Base-by-base conservation (phyloP, 2,888 invertebrate species). In the Drosophila paracracens region DNA sequence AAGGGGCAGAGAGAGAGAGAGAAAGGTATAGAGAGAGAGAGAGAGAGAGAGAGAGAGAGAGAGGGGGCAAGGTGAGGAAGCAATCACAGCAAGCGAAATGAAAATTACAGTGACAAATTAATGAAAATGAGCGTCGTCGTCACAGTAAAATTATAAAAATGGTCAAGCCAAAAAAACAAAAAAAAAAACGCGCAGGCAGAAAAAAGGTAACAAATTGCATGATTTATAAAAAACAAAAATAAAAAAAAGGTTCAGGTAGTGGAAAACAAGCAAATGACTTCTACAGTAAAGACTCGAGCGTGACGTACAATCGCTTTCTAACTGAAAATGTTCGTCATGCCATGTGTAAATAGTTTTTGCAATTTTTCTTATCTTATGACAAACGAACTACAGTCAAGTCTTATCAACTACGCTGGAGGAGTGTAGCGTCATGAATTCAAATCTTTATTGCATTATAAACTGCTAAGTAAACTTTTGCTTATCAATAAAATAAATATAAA, bases 101-200 rank as follows among this genome's bases (percentile, higher is more conserved):
- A 43, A 79, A 86, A 83, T 86, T 79, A 79, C 80, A 76, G 70
- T 80, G 82, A 78, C 77, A 85, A 85, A 88, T 79, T 79, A 77
- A 79, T 72, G 79, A 81, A 81, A 77, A 78, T 81, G 80, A 63
- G 68, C 70, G 25, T 35, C 33, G 52, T 35, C 54, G 51, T 54
- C 48, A n/a, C 56, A 57, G 58, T 57, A 48, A 79, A 70, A 70
- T 76, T 66, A 79, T 70, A 52, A 70, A 75, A 71, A 74, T 51
- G 69, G 53, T 48, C 69, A 79, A 65, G 62, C 57, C 58, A 62
- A 43, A 46, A 36, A 8, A 3, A 31, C 29, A 51, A n/a, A 25
- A 62, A 33, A 46, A 36, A 67, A 78, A 35, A 11, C 1, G 29
- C 38, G 43, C 33, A 38, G 21, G 31, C 27, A 62, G 31, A 29